Conservation (phyloP, 1,140 invertebrate species). For the Drosophila bocqueti region DNA sequence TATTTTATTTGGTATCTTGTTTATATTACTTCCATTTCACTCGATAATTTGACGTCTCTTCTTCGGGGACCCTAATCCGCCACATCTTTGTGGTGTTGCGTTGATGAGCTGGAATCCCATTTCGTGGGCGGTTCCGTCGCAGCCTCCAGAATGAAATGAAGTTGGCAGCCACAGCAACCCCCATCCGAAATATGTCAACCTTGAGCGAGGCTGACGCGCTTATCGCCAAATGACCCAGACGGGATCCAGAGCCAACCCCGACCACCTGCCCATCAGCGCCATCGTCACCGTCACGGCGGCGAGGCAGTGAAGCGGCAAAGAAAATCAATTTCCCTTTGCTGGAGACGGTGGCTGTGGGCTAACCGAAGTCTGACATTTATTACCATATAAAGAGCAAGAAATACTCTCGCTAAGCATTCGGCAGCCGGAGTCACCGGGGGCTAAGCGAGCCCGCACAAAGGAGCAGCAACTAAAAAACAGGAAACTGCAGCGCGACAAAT, state of each 20-base stretch:
- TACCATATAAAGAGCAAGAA: slow-evolving; percentile 77
- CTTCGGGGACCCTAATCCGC: slow-evolving; percentile 28
- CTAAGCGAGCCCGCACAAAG: slow-evolving; percentile 43
- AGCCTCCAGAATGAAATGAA: slow-evolving; percentile 19
- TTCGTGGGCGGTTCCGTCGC: slow-evolving; percentile 20
- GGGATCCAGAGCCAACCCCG: slow-evolving; percentile 9
- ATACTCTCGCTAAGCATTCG: slow-evolving; percentile 45
- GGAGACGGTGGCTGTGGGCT: slow-evolving; percentile 11
- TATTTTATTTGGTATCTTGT: slow-evolving; percentile 55
- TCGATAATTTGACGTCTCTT: slow-evolving; percentile 49
- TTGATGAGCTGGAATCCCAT: slow-evolving; percentile 59
- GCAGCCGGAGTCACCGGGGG: slow-evolving; percentile 17
- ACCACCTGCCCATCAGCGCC: slow-evolving; percentile 19
- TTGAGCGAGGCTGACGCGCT: slow-evolving; percentile 50
- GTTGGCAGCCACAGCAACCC: slow-evolving; percentile 11
- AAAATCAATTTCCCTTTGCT: slow-evolving; percentile 76
- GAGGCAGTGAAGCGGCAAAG: slow-evolving; percentile 59
- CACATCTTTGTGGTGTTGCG: slow-evolving; percentile 54
- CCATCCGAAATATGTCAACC: slow-evolving; percentile 47
- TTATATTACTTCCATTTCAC: slow-evolving; percentile 34
- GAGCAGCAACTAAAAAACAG: slow-evolving; percentile 45
- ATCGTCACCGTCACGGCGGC: slow-evolving; percentile 7
- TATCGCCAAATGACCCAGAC: slow-evolving; percentile 61
- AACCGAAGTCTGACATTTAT: slow-evolving; percentile 76
- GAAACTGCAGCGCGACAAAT: slow-evolving; percentile 74